Evolutionary conservation across 2,888 invertebrate genomes (phyloP).

Genomic region (Ophion ventricosus): DNA sequence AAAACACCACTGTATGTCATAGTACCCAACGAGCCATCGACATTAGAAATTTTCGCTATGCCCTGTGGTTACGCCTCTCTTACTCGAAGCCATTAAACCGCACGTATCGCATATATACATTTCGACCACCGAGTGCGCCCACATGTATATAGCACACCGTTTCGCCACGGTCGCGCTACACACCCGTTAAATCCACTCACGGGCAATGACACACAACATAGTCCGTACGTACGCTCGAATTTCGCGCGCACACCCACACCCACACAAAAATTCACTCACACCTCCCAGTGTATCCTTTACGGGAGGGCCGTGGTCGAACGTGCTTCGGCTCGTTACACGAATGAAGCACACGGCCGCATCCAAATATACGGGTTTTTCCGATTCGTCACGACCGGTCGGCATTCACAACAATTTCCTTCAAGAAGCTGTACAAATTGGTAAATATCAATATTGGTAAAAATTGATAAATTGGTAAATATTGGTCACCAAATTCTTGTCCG

Average conservation of each 20-base stretch:
- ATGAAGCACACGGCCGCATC: slow-evolving; percentile 55
- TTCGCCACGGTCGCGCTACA: slow-evolving; percentile 35
- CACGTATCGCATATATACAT: neutral
- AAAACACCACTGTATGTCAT: no score
- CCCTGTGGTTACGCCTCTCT: neutral
- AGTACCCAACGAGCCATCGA: neutral
- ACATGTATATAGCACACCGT: slow-evolving; percentile 30
- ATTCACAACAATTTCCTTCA: neutral
- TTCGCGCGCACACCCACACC: slow-evolving; percentile 16
- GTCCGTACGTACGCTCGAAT: slow-evolving; percentile 22
- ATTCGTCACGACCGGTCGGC: neutral
- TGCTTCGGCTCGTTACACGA: slow-evolving; percentile 64
- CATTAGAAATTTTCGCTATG: neutral
- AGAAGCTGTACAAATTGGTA: neutral
- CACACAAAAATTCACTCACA: neutral
- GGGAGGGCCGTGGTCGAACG: slow-evolving; percentile 47
- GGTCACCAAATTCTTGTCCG: no score
- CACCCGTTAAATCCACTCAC: slow-evolving; percentile 41
- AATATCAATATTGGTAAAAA: neutral
- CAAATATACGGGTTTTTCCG: slow-evolving; percentile 25
- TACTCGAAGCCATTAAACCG: neutral
- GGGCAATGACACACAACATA: slow-evolving; percentile 36
- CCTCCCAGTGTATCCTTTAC: slow-evolving; percentile 10
- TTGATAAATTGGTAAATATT: no score
- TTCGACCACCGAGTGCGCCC: slow-evolving; percentile 44